phyloP scores from a whole-genome alignment of 2,113 vertebrate genomes.

The Anthoscopus minutus region DNA sequence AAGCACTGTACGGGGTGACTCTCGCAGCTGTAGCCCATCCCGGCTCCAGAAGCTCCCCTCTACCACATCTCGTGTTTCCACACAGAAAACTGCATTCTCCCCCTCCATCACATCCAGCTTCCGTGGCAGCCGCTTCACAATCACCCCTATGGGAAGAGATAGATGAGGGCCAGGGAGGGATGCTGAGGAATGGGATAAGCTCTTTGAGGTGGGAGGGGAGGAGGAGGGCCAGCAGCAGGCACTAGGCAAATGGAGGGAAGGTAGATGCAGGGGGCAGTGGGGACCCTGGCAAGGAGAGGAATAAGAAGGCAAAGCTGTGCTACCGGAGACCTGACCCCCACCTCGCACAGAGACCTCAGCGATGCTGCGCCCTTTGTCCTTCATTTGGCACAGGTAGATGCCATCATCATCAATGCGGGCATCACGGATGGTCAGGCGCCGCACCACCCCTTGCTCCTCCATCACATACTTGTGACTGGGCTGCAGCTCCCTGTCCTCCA shows the following conservation, averaged over 20 bases:
- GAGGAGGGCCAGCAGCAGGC: background rate
- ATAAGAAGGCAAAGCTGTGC: background rate
- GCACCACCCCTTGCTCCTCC: slow-evolving; percentile 86
- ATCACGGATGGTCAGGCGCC: slow-evolving; percentile 88
- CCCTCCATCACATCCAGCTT: slow-evolving; percentile 94
- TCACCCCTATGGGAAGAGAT: slow-evolving; percentile 51
- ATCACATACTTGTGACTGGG: slow-evolving; percentile 93
- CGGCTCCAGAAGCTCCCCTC: slow-evolving; percentile 88
- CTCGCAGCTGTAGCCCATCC: slow-evolving; percentile 80
- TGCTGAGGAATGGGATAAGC: background rate
- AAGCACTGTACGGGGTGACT: slow-evolving; percentile 80
- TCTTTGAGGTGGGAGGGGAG: background rate
- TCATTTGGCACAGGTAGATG: slow-evolving; percentile 95
- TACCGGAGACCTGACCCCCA: background rate
- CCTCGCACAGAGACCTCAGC: slow-evolving; percentile 94
- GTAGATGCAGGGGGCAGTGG: background rate
- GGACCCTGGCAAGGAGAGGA: background rate
- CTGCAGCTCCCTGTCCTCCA: slow-evolving; percentile 89
- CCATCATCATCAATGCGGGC: slow-evolving; percentile 90
- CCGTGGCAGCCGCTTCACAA: slow-evolving; percentile 81
- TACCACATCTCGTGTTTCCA: slow-evolving; percentile 83
- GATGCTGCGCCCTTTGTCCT: slow-evolving; percentile 89
- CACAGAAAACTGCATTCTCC: slow-evolving; percentile 93
- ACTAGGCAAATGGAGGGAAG: background rate
- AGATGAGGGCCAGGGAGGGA: background rate